Evolutionary conservation across 2,113 vertebrate genomes (phyloP).

Genomic region (Noturus placidus): DNA sequence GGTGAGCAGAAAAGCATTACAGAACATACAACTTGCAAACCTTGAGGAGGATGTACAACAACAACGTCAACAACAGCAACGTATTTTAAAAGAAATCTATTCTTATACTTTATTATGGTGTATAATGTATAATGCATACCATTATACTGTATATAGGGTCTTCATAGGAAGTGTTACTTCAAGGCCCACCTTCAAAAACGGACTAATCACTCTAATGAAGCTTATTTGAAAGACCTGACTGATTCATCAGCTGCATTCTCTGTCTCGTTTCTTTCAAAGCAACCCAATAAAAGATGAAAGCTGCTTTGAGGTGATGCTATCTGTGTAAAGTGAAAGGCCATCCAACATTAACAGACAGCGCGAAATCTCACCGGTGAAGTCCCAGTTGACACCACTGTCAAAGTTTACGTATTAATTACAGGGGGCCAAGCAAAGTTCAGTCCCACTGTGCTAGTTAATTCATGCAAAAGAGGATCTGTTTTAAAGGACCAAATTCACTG

Average conservation of each 20-base stretch:
- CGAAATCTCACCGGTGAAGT: background rate
- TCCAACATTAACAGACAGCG: background rate
- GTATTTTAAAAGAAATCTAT: no score
- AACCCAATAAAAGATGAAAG: background rate
- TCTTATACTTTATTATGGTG: no score
- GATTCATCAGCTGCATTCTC: background rate
- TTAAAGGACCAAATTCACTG: background rate
- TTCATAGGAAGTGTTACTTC: background rate
- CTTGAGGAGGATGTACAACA: no score
- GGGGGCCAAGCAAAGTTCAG: slow-evolving; percentile 6
- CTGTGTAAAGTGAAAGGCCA: slow-evolving; percentile 8
- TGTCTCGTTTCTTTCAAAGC: background rate
- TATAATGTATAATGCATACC: background rate
- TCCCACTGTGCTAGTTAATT: slow-evolving; percentile 5
- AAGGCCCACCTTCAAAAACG: background rate
- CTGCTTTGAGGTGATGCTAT: slow-evolving; percentile 14
- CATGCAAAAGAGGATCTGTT: slow-evolving; percentile 7
- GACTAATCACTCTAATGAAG: background rate
- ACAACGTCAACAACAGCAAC: no score
- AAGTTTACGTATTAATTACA: slow-evolving; percentile 22
- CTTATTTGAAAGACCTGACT: background rate
- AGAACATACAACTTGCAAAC: background rate
- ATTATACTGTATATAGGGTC: background rate
- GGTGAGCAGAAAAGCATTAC: background rate
- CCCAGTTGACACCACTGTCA: slow-evolving; percentile 18